Percentiles rank a stretch among this genome's conserved stretches.
Evolutionary conservation across 2,888 invertebrate genomes (phyloP).

Genomic region (Branchellion lobata): DNA sequence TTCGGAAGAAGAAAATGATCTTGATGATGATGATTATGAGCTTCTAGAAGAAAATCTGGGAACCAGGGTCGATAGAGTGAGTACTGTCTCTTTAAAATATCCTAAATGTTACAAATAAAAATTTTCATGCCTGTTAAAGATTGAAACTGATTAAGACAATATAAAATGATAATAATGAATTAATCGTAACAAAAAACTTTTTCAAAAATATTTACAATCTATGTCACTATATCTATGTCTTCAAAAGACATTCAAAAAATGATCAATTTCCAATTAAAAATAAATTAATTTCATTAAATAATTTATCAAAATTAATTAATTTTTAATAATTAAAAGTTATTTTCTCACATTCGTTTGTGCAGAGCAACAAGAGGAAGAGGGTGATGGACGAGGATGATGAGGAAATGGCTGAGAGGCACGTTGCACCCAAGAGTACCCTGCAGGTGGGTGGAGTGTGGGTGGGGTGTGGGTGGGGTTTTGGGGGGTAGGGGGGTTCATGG

Average conservation of each 20-base stretch:
- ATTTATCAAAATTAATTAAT: too few relatives aligned
- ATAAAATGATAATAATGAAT: too few relatives aligned
- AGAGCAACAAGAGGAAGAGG: constrained; percentile 57
- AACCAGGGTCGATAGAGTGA: constrained; percentile 72
- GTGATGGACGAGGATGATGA: constrained; percentile 60
- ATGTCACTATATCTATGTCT: too few relatives aligned
- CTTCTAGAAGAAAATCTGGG: constrained; percentile 96
- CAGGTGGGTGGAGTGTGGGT: background rate
- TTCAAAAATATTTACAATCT: too few relatives aligned
- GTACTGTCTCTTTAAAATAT: background rate
- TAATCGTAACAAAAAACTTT: too few relatives aligned
- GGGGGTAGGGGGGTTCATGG: constrained; percentile 56
- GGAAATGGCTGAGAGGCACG: constrained; percentile 56
- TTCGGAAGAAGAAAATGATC: constrained; percentile 68
- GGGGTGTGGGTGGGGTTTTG: constrained; percentile 28
- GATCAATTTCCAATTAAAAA: too few relatives aligned
- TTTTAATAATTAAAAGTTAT: constrained; percentile 19
- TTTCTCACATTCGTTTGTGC: too few relatives aligned
- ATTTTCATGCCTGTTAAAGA: too few relatives aligned
- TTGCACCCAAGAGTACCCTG: constrained; percentile 44
- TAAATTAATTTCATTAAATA: too few relatives aligned
- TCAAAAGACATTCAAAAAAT: too few relatives aligned
- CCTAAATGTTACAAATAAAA: background rate
- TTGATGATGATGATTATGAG: constrained; percentile 98
- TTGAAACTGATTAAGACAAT: too few relatives aligned